Evolutionary conservation across 2,888 invertebrate species (phyloP).

Genomic region (Poecilobothrus nobilitatus): DNA sequence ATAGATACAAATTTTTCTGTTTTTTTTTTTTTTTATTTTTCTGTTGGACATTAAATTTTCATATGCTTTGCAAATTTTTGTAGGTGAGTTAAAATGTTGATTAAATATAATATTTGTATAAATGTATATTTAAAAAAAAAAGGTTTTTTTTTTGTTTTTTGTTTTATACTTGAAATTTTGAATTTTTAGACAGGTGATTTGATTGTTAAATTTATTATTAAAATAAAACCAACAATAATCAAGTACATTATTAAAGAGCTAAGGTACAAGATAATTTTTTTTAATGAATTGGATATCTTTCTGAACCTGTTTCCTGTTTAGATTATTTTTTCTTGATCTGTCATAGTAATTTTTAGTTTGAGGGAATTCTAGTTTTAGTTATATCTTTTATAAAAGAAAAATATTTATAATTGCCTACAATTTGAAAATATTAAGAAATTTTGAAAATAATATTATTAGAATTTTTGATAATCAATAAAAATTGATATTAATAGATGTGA

Average conservation of each 20-base stretch:
- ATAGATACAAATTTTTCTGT: background rate
- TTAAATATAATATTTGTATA: too few relatives aligned
- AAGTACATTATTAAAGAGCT: background rate
- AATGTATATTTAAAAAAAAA: background rate
- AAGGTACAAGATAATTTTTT: background rate
- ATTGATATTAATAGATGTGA: too few relatives aligned
- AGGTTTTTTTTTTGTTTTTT: background rate
- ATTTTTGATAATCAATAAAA: too few relatives aligned
- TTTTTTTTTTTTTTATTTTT: background rate
- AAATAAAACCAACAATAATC: background rate
- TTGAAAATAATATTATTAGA: too few relatives aligned
- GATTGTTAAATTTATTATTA: conserved; percentile 1
- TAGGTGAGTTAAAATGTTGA: background rate
- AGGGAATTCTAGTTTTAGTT: too few relatives aligned
- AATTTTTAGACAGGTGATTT: conserved; percentile 6
- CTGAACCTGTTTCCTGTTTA: background rate
- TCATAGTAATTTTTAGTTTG: too few relatives aligned
- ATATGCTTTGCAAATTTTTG: background rate
- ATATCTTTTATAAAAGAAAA: too few relatives aligned
- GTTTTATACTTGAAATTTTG: background rate
- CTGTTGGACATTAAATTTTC: too few relatives aligned
- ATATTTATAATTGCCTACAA: too few relatives aligned
- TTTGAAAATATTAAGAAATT: too few relatives aligned
- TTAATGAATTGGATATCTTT: background rate
- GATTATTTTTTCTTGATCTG: too few relatives aligned